Conservation (phyloP, 2,113 vertebrate genomes). For the Cynocephalus volans region DNA sequence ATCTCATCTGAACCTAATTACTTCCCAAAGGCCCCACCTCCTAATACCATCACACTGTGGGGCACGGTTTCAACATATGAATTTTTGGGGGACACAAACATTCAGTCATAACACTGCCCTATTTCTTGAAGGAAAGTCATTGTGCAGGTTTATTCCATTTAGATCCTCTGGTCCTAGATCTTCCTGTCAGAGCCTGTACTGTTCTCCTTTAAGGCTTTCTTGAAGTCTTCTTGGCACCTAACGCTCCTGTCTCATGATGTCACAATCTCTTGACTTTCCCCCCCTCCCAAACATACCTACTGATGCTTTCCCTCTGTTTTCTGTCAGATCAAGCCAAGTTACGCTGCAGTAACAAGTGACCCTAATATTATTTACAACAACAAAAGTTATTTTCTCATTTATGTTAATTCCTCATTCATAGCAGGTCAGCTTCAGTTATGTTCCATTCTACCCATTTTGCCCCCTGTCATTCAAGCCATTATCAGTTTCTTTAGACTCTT, state of each 20-base stretch:
- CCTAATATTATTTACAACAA: neutral
- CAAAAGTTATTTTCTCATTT: neutral
- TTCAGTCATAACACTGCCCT: neutral
- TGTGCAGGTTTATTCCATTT: neutral
- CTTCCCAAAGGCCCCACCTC: neutral
- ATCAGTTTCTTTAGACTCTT: slow-evolving; percentile 19
- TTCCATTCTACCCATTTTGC: neutral
- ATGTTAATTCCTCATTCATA: neutral
- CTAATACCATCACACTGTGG: neutral
- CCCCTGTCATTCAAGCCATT: neutral
- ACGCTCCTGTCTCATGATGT: neutral
- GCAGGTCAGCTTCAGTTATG: neutral
- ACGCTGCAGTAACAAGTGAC: neutral
- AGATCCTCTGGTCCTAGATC: neutral
- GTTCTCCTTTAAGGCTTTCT: neutral
- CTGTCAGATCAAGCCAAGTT: neutral
- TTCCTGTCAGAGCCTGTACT: neutral
- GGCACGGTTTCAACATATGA: neutral
- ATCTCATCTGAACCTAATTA: neutral
- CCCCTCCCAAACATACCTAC: neutral
- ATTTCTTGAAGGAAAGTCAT: neutral
- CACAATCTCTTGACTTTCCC: neutral
- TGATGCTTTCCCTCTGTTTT: slow-evolving; percentile 18
- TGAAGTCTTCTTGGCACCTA: neutral
- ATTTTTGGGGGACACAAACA: neutral